Evolutionary conservation across 2,797 vertebrate species (phyloP), one percentile per base, ranked within the genome.

Genomic region (Emydoidea blandingii): DNA sequence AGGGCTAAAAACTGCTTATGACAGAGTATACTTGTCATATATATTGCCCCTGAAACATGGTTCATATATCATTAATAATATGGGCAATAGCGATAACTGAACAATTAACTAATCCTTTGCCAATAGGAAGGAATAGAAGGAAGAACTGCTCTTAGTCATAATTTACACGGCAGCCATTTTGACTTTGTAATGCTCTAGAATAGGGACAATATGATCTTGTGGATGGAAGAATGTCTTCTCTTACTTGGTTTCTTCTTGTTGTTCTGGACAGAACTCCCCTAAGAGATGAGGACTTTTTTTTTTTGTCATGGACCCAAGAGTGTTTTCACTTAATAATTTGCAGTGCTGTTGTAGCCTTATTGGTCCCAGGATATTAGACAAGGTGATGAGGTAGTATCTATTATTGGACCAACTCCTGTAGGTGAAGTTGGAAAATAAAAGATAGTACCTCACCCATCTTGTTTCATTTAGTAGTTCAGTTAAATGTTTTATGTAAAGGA

Each of bases 131-230:
- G 41, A 31, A 15, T 31, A 49, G 25, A 81, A 29, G 47, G 83
- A 78, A 52, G 41, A 47, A 19, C 4, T n/a, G 79, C 16, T 85
- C 1, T 76, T 9, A 1, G 0, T 44, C 3, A 21, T 1, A 23
- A 68, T 2, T 25, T 95, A 90, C 41, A 7, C 12, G 27, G 34
- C 2, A 79, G 34, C 52, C 74, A 37, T 56, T 1, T 8, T 3
- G 56, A 14, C 2, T 80, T 49, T 41, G 57, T 34, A n/a, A 56
- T 44, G n/a, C 81, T 88, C 18, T 4, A 16, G 76, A 54, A 57
- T 25, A 0, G 4, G 79, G 49, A 83, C 62, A 54, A 52, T 37
- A 15, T 11, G 47, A 19, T 15, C 79, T 65, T 0, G 0, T 23
- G 23, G 72, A 37, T 12, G 41, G 11, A 76, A 27, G 18, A 15